Base-by-base conservation (phyloP, 2,113 vertebrate species). In the Puffinus mauretanicus region DNA sequence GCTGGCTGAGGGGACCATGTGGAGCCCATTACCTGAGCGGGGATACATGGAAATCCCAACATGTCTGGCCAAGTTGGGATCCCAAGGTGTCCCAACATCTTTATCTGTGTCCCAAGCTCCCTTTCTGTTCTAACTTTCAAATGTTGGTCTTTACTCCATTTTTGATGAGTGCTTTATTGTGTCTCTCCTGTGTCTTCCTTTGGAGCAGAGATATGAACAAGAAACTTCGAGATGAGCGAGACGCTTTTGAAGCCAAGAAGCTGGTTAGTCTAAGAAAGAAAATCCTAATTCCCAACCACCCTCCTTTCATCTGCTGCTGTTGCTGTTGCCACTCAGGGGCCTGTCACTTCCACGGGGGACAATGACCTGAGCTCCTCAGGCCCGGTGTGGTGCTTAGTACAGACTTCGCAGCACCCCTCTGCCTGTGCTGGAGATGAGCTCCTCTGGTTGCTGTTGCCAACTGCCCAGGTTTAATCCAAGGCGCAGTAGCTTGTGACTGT, bases 181-280 rank as follows among this genome's bases (percentile, higher is more conserved):
- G 29, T 88, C 32, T 93, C 49, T 78, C 51, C 51, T 72, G 22
- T 91, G 86, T 90, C 83, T 95, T 95, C 60, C 76, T 94, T 93
- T 93, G 78, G 96, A 88, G 42, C 97, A 99, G 99, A 98, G 99
- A 99, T 71, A 99, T 99, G 98, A 99, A 99, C 98, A 99, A 98
- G 71, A 98, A 98, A 71, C 97, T 99, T 20, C 98, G 99, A 34
- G 99, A 99, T 46, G 99, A 99, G 87, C 98, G 98, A 95, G 99
- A 99, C 1, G 98, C 98, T 62, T 98, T 98, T 52, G 99, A 99
- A 94, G 97, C 98, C 93, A 98, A 98, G 98, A 99, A 98, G 98
- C 98, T 97, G 98, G 98, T 99, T 98, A 98, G 98, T 98, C 98
- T 98, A 73, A 98, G 96, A 98, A 97, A 95, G 89, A 94, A 97